Evolutionary conservation across 1,140 invertebrate genomes (phyloP).

Genomic region (Pogonognathellus flavescens): DNA sequence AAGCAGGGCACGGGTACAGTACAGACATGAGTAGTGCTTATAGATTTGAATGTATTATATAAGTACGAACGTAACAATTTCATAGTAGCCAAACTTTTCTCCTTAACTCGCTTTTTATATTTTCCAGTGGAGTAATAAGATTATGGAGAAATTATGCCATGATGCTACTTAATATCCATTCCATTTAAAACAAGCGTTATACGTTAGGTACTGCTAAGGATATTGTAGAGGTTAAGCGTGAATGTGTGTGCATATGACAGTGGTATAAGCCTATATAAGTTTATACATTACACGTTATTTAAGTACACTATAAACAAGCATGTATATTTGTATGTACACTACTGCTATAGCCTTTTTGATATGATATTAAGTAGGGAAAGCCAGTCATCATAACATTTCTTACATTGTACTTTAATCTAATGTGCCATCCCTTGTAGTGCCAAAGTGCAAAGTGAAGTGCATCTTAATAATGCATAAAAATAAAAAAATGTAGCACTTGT

Average conservation of each 20-base stretch:
- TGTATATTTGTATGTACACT: neutral
- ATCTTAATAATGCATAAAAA: slow-evolving; percentile 51
- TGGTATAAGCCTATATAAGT: neutral
- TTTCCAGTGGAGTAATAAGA: slow-evolving; percentile 23
- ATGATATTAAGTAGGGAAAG: neutral
- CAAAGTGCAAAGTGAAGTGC: slow-evolving; percentile 46
- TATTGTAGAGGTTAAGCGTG: neutral
- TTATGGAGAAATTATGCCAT: slow-evolving; percentile 34
- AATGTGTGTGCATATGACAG: neutral
- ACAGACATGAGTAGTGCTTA: neutral
- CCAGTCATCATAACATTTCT: neutral
- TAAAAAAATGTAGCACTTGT: slow-evolving; percentile 41
- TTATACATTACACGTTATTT: neutral
- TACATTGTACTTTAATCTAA: slow-evolving; percentile 37
- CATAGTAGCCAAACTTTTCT: slow-evolving; percentile 13
- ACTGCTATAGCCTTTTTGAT: neutral
- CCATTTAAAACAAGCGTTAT: neutral
- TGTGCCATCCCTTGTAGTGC: slow-evolving; percentile 35
- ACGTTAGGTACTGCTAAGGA: neutral
- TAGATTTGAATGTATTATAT: neutral
- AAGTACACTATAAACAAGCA: neutral
- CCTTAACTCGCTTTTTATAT: slow-evolving; percentile 12
- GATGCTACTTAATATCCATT: slow-evolving; percentile 8
- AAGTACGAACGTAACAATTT: neutral
- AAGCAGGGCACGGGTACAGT: neutral